Evolutionary conservation across 2,888 invertebrate genomes (phyloP).

Genomic region (Xestia ashworthii): DNA sequence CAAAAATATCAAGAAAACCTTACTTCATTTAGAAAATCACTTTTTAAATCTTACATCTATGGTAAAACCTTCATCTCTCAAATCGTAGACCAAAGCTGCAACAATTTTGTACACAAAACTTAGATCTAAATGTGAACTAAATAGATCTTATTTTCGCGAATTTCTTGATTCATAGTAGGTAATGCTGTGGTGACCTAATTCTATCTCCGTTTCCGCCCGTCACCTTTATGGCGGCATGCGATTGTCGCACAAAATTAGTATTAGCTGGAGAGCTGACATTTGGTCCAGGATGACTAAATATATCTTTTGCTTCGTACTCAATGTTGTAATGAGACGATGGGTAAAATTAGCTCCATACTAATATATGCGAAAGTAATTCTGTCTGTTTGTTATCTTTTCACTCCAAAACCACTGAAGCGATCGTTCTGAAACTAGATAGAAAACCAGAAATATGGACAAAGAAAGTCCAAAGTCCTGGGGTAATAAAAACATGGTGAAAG

Average conservation of each 20-base stretch:
- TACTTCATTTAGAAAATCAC: neutral
- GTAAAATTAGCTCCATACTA: constrained; percentile 5
- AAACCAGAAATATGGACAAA: too few species aligned
- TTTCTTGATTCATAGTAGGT: constrained; percentile 16
- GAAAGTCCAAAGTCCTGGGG: too few species aligned
- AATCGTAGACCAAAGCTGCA: neutral
- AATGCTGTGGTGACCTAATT: constrained; percentile 24
- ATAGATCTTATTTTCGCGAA: constrained; percentile 4
- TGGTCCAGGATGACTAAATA: constrained; percentile 20
- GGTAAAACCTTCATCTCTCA: neutral
- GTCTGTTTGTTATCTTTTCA: too few species aligned
- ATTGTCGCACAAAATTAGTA: constrained; percentile 24
- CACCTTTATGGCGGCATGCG: constrained; percentile 26
- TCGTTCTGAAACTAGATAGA: too few species aligned
- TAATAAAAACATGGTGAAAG: too few species aligned
- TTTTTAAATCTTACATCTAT: neutral
- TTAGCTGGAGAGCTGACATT: constrained; percentile 32
- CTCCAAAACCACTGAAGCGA: too few species aligned
- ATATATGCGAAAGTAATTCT: too few species aligned
- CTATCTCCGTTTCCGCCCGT: neutral
- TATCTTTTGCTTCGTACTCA: neutral
- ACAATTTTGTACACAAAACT: neutral
- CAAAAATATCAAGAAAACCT: neutral
- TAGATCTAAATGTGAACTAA: constrained; percentile 8
- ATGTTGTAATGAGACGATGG: neutral